These are phyloP conservation scores for Hycleus phaleratus DNA, from an alignment of 1,140 invertebrate species.

Conservation along the genomic window DNA sequence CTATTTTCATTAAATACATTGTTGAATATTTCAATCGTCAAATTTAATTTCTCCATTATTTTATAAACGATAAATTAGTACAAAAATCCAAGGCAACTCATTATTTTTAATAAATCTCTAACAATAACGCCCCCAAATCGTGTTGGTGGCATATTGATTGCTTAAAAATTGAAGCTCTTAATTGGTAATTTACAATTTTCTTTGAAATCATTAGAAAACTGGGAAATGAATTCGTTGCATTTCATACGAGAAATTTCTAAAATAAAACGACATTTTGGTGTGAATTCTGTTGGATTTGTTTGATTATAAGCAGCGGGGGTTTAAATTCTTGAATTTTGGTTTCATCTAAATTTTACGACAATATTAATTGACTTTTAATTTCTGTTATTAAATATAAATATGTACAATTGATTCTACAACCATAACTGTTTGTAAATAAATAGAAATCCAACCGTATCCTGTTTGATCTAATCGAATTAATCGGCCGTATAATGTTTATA, in stretches of 20 bases:
- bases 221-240: too few relatives aligned
- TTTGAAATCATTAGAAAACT: too few relatives aligned
- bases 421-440: constrained; percentile 5
- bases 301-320: too few relatives aligned
- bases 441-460: too few relatives aligned
- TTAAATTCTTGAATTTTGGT: too few relatives aligned
- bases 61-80: constrained; percentile 7
- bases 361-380: constrained; percentile 16
- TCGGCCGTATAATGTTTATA: too few relatives aligned
- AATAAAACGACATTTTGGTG: too few relatives aligned
- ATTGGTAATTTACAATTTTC: background rate
- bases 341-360: background rate
- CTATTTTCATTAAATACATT: background rate
- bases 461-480: too few relatives aligned
- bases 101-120: constrained; percentile 7
- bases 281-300: too few relatives aligned
- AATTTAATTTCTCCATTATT: background rate
- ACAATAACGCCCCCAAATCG: background rate
- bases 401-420: constrained; percentile 11
- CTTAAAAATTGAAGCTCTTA: constrained; percentile 8
- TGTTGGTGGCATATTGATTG: constrained; percentile 3
- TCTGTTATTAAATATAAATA: background rate
- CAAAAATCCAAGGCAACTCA: constrained; percentile 15
- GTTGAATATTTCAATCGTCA: background rate
- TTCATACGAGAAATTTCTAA: too few relatives aligned